Conservation (phyloP, 1,140 invertebrate species). For the Bombyx mandarina region DNA sequence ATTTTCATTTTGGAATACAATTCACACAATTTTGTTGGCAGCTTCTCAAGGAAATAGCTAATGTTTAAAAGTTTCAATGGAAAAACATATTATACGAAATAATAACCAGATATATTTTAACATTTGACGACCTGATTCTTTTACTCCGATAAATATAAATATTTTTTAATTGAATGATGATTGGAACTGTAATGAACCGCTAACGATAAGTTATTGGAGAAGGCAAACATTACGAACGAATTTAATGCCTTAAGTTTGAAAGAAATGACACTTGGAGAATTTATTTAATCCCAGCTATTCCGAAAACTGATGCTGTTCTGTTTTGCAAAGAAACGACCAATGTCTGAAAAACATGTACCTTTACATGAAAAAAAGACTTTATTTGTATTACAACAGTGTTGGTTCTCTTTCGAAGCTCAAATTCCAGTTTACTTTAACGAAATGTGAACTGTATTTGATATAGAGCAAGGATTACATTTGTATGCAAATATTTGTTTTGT, state of each 20-base stretch:
- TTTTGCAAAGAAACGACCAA: conserved; percentile 45
- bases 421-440: not conserved
- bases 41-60: too few relatives aligned
- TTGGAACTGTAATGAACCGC: conserved; percentile 6
- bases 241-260: conserved; percentile 30
- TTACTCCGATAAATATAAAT: too few relatives aligned
- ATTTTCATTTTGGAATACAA: not conserved
- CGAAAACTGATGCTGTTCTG: conserved; percentile 46
- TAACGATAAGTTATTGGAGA: conserved; percentile 24
- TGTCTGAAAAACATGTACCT: conserved; percentile 18
- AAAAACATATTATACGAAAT: too few relatives aligned
- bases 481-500: conserved; percentile 23
- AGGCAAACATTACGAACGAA: conserved; percentile 27
- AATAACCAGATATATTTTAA: too few relatives aligned
- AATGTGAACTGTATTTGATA: conserved; percentile 14
- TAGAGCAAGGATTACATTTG: conserved; percentile 18
- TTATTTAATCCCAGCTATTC: conserved; percentile 52
- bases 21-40: not conserved
- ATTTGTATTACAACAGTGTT: conserved; percentile 24
- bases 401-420: conserved; percentile 34
- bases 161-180: too few relatives aligned
- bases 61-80: too few relatives aligned
- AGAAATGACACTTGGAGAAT: conserved; percentile 37
- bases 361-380: conserved; percentile 34
- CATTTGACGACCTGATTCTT: too few relatives aligned